Evolutionary conservation across 2,113 vertebrate genomes (phyloP).

Genomic region (Numida meleagris): DNA sequence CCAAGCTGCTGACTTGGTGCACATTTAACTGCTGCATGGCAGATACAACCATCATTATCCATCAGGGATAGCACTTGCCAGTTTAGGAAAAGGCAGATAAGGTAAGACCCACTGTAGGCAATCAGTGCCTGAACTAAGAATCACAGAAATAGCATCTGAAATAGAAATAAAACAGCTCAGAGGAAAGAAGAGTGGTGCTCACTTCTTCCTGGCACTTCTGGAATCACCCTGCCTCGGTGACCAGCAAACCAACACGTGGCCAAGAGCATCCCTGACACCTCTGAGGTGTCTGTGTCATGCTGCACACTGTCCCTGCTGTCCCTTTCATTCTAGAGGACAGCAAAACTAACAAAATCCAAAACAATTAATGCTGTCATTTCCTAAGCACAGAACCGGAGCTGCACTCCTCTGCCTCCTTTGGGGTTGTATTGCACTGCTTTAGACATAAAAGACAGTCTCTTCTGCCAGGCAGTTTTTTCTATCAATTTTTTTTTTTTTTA

Average conservation of each 20-base stretch:
- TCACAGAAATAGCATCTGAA: neutral
- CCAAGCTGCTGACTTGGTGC: neutral
- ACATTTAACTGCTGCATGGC: neutral
- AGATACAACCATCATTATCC: neutral
- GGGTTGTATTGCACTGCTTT: neutral
- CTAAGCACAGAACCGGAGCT: neutral
- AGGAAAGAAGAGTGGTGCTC: neutral
- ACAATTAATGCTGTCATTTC: neutral
- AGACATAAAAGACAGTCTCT: neutral
- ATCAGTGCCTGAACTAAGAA: neutral
- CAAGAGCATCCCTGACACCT: neutral
- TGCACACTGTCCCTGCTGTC: neutral
- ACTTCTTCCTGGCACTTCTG: neutral
- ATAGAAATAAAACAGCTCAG: constrained; percentile 11
- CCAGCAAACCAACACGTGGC: neutral
- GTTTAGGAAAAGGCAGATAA: neutral
- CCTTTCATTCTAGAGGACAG: neutral
- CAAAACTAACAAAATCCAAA: neutral
- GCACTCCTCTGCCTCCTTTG: neutral
- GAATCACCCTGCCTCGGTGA: neutral
- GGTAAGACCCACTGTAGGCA: neutral
- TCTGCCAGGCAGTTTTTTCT: neutral
- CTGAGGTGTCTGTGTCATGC: neutral
- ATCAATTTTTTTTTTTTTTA: neutral
- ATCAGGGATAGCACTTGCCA: neutral